phyloP scores from a whole-genome alignment of 1,140 invertebrate species.

The Microplitis demolitor region DNA sequence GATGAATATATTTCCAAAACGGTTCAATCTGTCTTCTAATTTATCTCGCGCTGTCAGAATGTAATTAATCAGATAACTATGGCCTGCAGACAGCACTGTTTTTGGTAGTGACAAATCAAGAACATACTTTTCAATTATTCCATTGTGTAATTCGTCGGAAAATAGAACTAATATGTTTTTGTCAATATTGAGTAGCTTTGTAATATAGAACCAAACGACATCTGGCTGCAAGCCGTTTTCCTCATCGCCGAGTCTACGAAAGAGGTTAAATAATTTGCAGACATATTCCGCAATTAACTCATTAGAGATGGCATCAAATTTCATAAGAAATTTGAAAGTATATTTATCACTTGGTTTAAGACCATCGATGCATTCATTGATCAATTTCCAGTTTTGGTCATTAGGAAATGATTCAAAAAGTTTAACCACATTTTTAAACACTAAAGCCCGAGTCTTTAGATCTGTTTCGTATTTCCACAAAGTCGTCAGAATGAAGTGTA shows the following conservation, averaged over 20 bases:
- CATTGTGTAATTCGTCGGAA: not conserved
- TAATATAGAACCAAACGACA: not conserved
- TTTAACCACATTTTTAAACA: slow-evolving; percentile 24
- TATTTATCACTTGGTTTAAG: slow-evolving; percentile 28
- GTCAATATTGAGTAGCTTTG: not conserved
- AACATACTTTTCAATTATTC: not conserved
- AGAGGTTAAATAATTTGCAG: not conserved
- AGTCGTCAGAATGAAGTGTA: slow-evolving; percentile 17
- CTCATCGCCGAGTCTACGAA: not conserved
- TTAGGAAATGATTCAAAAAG: slow-evolving; percentile 34
- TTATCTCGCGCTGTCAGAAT: not conserved
- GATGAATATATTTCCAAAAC: not conserved
- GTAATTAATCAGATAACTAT: not conserved
- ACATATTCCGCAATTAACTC: slow-evolving; percentile 37
- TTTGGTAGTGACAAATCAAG: not conserved
- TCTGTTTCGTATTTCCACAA: slow-evolving; percentile 37
- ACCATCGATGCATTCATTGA: slow-evolving; percentile 26
- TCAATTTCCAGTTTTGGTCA: slow-evolving; percentile 29
- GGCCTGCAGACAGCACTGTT: not conserved
- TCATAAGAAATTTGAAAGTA: slow-evolving; percentile 5
- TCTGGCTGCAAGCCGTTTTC: not conserved
- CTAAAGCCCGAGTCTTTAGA: slow-evolving; percentile 41
- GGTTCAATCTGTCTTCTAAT: not conserved
- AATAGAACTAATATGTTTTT: not conserved
- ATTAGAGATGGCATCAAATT: slow-evolving; percentile 23